These are phyloP conservation scores for Rhaphigaster nebulosa DNA, from an alignment of 2,888 invertebrate genomes.

Conservation along the genomic window DNA sequence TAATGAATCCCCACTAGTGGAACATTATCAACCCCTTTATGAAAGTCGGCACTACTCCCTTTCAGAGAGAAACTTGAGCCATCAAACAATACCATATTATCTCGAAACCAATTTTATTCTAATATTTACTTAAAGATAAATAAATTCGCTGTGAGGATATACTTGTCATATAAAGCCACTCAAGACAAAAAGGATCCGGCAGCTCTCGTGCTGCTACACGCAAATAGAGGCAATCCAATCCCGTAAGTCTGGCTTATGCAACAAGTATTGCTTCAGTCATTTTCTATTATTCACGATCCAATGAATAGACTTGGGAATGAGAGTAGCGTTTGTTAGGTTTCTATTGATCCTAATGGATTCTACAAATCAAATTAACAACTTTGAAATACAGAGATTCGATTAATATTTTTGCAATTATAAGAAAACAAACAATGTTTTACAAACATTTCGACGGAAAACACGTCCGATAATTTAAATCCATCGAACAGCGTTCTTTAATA, in stretches of 20 bases:
- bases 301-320: no score
- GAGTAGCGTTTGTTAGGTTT: background rate
- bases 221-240: slow-evolving; percentile 6
- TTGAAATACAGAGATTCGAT: background rate
- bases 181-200: no score
- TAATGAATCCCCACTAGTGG: background rate
- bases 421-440: no score
- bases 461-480: no score
- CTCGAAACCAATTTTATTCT: no score
- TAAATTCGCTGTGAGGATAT: no score
- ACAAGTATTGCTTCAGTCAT: background rate
- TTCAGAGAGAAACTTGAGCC: background rate
- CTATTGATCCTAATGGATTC: background rate
- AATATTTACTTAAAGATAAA: background rate
- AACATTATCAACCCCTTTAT: background rate
- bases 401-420: no score
- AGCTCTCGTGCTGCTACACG: background rate
- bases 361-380: background rate
- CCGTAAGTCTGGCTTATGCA: background rate
- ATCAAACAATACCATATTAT: background rate
- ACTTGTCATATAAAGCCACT: background rate
- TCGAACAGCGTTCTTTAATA: no score
- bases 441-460: no score
- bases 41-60: background rate
- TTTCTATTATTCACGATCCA: background rate